These are phyloP conservation scores for Poicephalus meyeri DNA, from an alignment of 2,113 vertebrate species.

Conservation along the genomic window DNA sequence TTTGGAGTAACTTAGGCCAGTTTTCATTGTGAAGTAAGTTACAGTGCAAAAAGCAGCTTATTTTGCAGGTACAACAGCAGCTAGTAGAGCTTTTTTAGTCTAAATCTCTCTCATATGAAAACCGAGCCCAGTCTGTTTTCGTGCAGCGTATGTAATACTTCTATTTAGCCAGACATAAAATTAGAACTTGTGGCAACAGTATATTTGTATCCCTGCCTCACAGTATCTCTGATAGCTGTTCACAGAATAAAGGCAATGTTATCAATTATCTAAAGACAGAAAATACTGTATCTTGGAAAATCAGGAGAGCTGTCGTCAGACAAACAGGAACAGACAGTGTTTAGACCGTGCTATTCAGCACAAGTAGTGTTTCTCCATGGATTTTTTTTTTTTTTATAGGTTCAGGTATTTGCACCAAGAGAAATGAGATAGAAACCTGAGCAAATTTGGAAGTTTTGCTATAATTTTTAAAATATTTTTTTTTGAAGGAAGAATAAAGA, in stretches of 20 bases:
- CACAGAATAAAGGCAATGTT: not conserved
- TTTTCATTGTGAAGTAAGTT: not conserved
- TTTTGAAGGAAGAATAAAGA: not conserved
- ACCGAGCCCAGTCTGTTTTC: not conserved
- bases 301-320: not conserved
- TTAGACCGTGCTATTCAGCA: not conserved
- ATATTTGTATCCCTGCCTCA: not conserved
- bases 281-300: not conserved
- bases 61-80: not conserved
- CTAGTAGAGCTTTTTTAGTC: not conserved
- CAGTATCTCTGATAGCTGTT: not conserved
- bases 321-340: not conserved
- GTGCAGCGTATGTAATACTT: not conserved
- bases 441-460: not conserved
- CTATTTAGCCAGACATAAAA: not conserved
- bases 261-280: not conserved
- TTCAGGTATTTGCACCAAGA: not conserved
- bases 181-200: not conserved
- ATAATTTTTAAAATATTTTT: not conserved
- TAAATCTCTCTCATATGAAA: not conserved
- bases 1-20: not conserved
- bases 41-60: not conserved
- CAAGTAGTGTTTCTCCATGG: not conserved
- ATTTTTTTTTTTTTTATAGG: not conserved
- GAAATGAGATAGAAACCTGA: not conserved